Evolutionary conservation across 2,888 invertebrate species (phyloP).

Genomic region (Thereva unica): DNA sequence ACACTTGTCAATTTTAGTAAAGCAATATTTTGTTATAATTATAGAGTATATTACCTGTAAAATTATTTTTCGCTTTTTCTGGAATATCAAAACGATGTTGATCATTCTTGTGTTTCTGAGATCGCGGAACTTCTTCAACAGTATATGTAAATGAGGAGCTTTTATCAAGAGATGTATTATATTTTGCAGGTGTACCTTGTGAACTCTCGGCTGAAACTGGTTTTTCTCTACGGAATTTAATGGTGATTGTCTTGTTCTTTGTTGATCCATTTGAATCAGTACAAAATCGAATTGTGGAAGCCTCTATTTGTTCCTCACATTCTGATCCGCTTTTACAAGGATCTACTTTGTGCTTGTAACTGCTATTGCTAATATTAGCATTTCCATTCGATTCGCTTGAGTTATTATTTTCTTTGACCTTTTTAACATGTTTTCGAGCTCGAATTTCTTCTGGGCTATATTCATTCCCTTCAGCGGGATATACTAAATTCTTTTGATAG

Average conservation of each 20-base stretch:
- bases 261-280: constrained; percentile 51
- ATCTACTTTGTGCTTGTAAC: background rate
- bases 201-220: constrained; percentile 21
- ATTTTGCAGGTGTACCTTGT: constrained; percentile 5
- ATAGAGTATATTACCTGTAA: background rate
- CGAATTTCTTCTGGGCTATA: constrained; percentile 57
- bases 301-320: constrained; percentile 53
- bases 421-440: constrained; percentile 48
- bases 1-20: too few relatives aligned
- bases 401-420: constrained; percentile 33
- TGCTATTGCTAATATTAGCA: background rate
- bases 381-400: background rate
- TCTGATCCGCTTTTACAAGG: constrained; percentile 37
- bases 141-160: constrained; percentile 3
- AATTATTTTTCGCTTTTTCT: background rate
- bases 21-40: too few relatives aligned
- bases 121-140: constrained; percentile 3
- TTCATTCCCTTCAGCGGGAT: constrained; percentile 54
- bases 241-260: constrained; percentile 57
- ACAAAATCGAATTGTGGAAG: constrained; percentile 53
- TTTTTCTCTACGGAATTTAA: constrained; percentile 52
- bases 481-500: constrained; percentile 54
- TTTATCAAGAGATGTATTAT: background rate
- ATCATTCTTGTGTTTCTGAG: background rate
- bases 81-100: too few relatives aligned